Percentiles rank a stretch among this genome's conserved stretches.
Conservation (phyloP, 2,888 invertebrate genomes). For the Dorcus hopei region DNA sequence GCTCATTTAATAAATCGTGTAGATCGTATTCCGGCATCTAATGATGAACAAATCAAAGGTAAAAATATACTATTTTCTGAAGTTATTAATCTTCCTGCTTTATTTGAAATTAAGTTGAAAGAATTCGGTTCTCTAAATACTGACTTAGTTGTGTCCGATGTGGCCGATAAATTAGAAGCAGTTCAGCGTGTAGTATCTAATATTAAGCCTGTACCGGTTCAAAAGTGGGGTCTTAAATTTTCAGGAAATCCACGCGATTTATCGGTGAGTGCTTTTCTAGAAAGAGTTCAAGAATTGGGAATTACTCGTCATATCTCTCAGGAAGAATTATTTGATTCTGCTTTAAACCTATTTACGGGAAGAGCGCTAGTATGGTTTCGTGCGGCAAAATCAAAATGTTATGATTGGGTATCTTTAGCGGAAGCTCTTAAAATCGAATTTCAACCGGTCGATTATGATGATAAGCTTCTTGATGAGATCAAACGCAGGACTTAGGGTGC, state of each 20-base stretch:
- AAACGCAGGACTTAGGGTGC: conserved; percentile 19
- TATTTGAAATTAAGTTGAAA: background rate
- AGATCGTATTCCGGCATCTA: background rate
- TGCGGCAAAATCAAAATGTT: background rate
- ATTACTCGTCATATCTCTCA: background rate
- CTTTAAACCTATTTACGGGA: background rate
- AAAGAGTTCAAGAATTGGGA: background rate
- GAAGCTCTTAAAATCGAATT: background rate
- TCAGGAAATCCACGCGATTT: background rate
- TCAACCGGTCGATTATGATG: too few species aligned
- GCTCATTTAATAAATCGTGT: background rate
- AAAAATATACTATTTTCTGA: background rate
- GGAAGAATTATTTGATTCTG: background rate
- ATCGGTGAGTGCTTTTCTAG: background rate
- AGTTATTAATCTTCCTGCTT: background rate
- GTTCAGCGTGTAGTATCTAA: background rate
- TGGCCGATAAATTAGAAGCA: background rate
- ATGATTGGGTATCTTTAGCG: background rate
- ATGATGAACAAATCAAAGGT: background rate
- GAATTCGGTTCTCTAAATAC: background rate
- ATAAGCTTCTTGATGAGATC: too few species aligned
- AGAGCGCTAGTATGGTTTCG: background rate
- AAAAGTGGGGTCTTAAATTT: background rate
- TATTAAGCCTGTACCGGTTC: background rate
- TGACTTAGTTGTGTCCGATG: background rate